Conservation (phyloP, 2,797 vertebrate genomes). For the Pseudotriccus pelzelni region DNA sequence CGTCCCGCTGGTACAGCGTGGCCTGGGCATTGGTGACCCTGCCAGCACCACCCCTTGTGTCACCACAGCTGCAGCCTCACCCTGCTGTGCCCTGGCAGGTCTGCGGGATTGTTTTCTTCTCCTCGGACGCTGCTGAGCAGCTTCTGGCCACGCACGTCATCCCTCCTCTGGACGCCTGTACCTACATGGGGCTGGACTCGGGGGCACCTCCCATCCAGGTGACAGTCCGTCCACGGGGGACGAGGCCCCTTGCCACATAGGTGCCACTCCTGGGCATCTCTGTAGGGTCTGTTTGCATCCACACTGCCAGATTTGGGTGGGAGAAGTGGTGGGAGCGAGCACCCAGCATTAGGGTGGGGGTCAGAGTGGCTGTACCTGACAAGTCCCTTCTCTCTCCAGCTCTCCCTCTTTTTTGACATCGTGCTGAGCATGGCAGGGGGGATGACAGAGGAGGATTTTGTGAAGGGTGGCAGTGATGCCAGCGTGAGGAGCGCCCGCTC, state of each 20-base stretch:
- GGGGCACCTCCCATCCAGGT: conserved; percentile 93
- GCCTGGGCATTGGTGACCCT: fast-evolving
- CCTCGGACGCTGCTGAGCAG: conserved; percentile 84
- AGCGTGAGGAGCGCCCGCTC: conserved; percentile 77
- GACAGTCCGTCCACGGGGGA: not conserved
- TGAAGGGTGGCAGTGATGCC: conserved; percentile 71
- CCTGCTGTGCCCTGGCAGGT: conserved; percentile 76
- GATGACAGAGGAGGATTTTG: conserved; percentile 78
- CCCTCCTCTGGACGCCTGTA: conserved; percentile 91
- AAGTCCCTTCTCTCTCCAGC: conserved; percentile 66
- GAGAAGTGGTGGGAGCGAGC: not conserved
- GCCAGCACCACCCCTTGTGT: fast-evolving
- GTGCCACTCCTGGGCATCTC: not conserved
- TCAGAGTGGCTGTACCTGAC: not conserved
- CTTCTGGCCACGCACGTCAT: conserved; percentile 88
- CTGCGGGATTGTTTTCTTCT: conserved; percentile 91
- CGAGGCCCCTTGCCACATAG: fast-evolving
- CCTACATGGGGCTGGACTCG: conserved; percentile 94
- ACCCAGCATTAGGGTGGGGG: not conserved
- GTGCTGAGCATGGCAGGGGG: conserved; percentile 87
- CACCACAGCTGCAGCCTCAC: not conserved
- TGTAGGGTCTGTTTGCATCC: not conserved
- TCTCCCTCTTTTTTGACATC: conserved; percentile 96
- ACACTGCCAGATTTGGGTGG: not conserved
- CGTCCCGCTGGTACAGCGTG: conserved; percentile 82